Evolutionary conservation across 2,113 vertebrate genomes (phyloP), one percentile per base, ranked within the genome.

Genomic region (Hydrolagus affinis): DNA sequence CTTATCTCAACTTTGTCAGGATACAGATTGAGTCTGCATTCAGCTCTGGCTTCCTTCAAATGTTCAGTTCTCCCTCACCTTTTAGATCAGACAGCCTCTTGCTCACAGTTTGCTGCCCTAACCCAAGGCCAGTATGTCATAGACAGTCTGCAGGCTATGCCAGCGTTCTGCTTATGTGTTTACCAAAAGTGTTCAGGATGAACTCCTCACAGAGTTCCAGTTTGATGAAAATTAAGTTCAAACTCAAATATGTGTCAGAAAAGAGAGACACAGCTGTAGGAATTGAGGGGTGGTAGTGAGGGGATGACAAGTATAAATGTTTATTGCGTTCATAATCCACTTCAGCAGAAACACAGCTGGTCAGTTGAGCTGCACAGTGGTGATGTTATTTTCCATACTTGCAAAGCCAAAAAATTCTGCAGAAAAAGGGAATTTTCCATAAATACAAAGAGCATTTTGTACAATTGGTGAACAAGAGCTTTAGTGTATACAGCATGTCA

Each of bases 21-120:
- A 87, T 68, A 88, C 87, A 89, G 78, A 44, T 15, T 59, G 74
- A 66, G 69, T 23, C 71, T 80, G 9, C 66, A 60, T 23, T 86
- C 74, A 44, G 83, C 78, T 86, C 75, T 70, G 28, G 76, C 88
- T 90, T 90, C 87, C 86, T 91, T 89, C 88, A 86, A 88, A 89
- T 87, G 85, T 86, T 86, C 15, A 87, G 85, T 87, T 90, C 88
- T 88, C 89, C 88, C 88, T 91, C 87, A 90, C 88, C 89, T 89
- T 89, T 44, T 76, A 80, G 83, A 87, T 86, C 85, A 88, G 80
- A 86, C 88, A 83, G 88, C 68, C 23, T 70, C 86, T 83, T 85
- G 88, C 85, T 75, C 11, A 70, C 71, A 76, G 70, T 86, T 69
- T 57, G 71, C 70, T 64, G 60, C 75, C 0, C 74, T 85, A 83